Conservation (phyloP, 2,797 vertebrate species). For the Staurois parvus region DNA sequence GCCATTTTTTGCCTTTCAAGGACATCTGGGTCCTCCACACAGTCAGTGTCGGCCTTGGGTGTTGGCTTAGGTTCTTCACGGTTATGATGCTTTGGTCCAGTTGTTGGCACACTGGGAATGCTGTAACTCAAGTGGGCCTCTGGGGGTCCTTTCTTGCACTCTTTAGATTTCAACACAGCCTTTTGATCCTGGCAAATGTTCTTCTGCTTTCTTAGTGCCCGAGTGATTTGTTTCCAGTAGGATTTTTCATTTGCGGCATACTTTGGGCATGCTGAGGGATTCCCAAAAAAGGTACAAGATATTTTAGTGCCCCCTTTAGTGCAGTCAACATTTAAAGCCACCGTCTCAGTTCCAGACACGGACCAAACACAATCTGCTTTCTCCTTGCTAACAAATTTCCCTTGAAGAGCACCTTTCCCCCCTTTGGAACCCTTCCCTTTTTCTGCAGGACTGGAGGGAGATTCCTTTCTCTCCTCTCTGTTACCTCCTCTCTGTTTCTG, state of each 20-base stretch:
- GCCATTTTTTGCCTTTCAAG: conserved; percentile 76
- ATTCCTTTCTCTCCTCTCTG: background rate
- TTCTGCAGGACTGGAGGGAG: conserved; percentile 56
- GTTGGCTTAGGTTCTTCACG: conserved; percentile 21
- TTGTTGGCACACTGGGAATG: conserved; percentile 58
- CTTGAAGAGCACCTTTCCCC: conserved; percentile 69
- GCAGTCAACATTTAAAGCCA: conserved; percentile 76
- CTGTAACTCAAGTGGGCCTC: conserved; percentile 82
- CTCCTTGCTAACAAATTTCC: conserved; percentile 80
- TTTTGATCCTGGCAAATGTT: conserved; percentile 78
- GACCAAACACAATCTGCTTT: conserved; percentile 83
- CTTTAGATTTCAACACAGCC: conserved; percentile 76
- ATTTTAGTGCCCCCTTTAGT: conserved; percentile 67
- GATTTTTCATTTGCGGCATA: conserved; percentile 69
- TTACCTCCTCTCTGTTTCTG: conserved; percentile 7
- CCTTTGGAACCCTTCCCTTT: conserved; percentile 60
- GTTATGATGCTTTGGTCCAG: background rate
- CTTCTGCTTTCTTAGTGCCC: conserved; percentile 82
- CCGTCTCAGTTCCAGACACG: conserved; percentile 63
- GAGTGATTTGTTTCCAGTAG: conserved; percentile 89
- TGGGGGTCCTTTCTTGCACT: conserved; percentile 81
- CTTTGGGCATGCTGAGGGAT: conserved; percentile 77
- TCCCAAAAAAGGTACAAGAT: conserved; percentile 82
- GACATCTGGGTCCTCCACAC: conserved; percentile 72
- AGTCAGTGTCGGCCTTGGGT: conserved; percentile 66